A percentile compares a stretch with the other conserved stretches of the same genome.
These are phyloP conservation scores for Eueides isabella DNA, from an alignment of 1,140 invertebrate genomes.

Conservation along the genomic window DNA sequence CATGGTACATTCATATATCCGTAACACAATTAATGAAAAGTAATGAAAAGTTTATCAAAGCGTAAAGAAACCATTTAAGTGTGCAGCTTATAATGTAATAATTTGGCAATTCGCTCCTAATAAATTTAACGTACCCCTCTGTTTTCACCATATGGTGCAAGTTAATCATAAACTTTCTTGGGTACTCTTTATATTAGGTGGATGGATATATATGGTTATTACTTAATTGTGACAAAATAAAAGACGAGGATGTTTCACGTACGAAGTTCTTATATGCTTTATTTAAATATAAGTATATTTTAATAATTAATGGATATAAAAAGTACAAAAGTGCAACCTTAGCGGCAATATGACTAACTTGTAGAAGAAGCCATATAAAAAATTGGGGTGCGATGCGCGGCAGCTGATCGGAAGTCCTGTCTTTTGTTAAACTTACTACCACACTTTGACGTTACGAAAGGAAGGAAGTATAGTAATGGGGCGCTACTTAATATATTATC, in stretches of 20 bases:
- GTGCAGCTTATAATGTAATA: conserved; percentile 63
- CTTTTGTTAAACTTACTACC: conserved; percentile 72
- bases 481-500: conserved; percentile 20
- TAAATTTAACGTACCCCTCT: conserved; percentile 58
- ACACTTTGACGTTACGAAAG: conserved; percentile 61
- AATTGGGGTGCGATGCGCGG: conserved; percentile 61
- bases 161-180: neutral
- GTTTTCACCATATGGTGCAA: conserved; percentile 57
- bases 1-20: too few relatives aligned
- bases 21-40: too few relatives aligned
- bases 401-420: conserved; percentile 80
- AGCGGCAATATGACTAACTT: conserved; percentile 36
- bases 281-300: neutral
- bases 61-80: conserved; percentile 57
- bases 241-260: too few relatives aligned
- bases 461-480: conserved; percentile 56
- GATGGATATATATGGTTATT: neutral
- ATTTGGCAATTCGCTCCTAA: conserved; percentile 54
- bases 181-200: too few relatives aligned
- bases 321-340: conserved; percentile 5
- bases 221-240: too few relatives aligned
- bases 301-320: neutral
- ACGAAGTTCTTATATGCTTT: neutral
- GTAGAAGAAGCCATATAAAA: conserved; percentile 74
- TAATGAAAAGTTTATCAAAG: conserved; percentile 41